Evolutionary conservation across 2,113 vertebrate genomes (phyloP).

Genomic region (Etia nguti): DNA sequence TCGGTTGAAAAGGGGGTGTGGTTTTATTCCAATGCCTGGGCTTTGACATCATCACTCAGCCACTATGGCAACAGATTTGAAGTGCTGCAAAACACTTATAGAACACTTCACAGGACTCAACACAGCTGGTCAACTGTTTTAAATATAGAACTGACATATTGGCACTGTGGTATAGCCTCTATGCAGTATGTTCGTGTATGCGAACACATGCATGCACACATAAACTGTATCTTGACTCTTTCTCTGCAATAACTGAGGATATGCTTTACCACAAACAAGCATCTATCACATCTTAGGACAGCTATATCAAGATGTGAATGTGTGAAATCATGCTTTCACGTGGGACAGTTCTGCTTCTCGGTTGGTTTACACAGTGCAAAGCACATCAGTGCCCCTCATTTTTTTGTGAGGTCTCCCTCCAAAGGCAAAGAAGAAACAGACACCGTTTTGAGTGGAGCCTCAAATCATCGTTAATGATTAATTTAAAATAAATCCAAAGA

Average conservation of each 20-base stretch:
- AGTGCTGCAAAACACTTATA: slow-evolving; percentile 61
- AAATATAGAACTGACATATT: slow-evolving; percentile 57
- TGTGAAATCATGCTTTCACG: neutral
- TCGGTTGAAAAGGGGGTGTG: slow-evolving; percentile 29
- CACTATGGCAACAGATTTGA: slow-evolving; percentile 58
- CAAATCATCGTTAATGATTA: rapidly evolving
- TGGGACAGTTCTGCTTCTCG: neutral
- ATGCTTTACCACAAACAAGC: neutral
- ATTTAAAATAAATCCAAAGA: rapidly evolving
- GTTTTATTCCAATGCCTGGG: slow-evolving; percentile 36
- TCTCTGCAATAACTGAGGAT: neutral
- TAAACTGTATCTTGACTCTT: neutral
- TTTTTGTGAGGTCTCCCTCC: neutral
- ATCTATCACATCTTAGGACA: neutral
- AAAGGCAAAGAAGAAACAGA: neutral
- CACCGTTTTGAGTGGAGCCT: rapidly evolving
- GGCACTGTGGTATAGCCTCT: neutral
- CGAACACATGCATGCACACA: neutral
- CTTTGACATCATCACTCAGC: slow-evolving; percentile 62
- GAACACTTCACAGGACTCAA: slow-evolving; percentile 27
- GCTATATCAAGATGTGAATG: neutral
- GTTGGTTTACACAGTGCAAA: neutral
- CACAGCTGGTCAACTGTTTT: slow-evolving; percentile 52
- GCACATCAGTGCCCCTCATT: too few species aligned
- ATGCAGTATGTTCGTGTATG: neutral